Conservation (phyloP, 2,888 invertebrate genomes). For the Tyria jacobaeae region DNA sequence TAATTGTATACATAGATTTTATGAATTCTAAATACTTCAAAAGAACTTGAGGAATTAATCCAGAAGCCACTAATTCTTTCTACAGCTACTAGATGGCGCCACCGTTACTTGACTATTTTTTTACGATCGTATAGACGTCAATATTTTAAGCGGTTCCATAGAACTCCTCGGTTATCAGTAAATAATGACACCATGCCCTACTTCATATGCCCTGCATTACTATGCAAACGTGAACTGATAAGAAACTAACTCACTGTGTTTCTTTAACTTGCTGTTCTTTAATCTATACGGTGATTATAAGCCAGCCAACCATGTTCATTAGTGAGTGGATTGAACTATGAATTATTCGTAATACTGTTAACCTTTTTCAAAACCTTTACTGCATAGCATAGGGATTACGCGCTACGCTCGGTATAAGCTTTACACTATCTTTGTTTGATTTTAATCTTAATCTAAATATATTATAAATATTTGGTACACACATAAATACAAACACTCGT, state of each 20-base stretch:
- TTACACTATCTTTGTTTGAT: too few species aligned
- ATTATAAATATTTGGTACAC: too few species aligned
- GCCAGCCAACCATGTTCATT: too few species aligned
- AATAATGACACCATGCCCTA: slow-evolving; percentile 21
- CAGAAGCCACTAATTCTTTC: neutral
- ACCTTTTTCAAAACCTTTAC: neutral
- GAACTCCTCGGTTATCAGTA: slow-evolving; percentile 15
- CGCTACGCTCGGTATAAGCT: too few species aligned
- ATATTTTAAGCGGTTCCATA: neutral
- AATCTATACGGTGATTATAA: slow-evolving; percentile 5
- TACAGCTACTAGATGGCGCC: slow-evolving; percentile 5
- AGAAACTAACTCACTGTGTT: slow-evolving; percentile 4
- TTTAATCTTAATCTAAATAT: too few species aligned
- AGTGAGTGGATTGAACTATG: neutral
- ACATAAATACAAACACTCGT: too few species aligned
- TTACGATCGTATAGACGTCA: too few species aligned
- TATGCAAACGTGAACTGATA: slow-evolving; percentile 13
- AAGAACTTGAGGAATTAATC: neutral
- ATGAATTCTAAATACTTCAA: too few species aligned
- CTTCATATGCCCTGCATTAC: neutral
- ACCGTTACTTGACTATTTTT: neutral
- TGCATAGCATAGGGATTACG: too few species aligned
- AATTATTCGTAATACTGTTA: neutral
- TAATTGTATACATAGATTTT: too few species aligned
- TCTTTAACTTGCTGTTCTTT: slow-evolving; percentile 5